Conservation (phyloP, 2,797 vertebrate species). For the Acipenser transmontanus region DNA sequence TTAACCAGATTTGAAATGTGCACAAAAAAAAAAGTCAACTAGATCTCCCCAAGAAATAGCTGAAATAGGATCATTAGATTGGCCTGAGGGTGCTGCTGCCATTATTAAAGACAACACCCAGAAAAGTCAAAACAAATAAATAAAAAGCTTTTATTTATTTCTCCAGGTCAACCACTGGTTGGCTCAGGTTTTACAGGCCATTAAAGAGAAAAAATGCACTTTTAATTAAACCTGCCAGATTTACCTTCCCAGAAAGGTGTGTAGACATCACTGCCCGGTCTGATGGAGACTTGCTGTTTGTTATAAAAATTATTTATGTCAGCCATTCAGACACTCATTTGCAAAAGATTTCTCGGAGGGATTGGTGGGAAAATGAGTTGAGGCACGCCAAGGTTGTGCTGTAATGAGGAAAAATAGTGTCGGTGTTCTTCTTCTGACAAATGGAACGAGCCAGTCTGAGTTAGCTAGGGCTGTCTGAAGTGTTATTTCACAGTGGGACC, state of each 20-base stretch:
- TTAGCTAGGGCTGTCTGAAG: neutral
- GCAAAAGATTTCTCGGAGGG: constrained; percentile 41
- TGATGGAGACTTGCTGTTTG: constrained; percentile 38
- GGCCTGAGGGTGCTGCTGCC: neutral
- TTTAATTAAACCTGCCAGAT: constrained; percentile 68
- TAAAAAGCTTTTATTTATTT: constrained; percentile 19
- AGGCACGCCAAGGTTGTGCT: constrained; percentile 37
- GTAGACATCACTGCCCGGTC: constrained; percentile 39
- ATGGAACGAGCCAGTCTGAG: neutral
- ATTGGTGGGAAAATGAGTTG: constrained; percentile 39
- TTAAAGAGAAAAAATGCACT: constrained; percentile 43
- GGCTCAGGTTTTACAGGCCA: constrained; percentile 35
- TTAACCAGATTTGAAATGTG: too few relatives aligned
- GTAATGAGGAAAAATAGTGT: constrained; percentile 56
- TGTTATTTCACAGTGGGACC: neutral
- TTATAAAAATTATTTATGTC: constrained; percentile 59
- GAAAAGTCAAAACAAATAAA: neutral
- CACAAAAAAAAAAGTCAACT: too few relatives aligned
- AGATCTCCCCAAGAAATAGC: too few relatives aligned
- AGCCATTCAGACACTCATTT: constrained; percentile 27
- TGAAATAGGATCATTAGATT: neutral
- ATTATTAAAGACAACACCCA: neutral
- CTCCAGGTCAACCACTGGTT: constrained; percentile 35
- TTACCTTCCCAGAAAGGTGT: constrained; percentile 48
- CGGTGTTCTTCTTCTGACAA: constrained; percentile 20